A percentile compares a stretch with the other conserved stretches of the same genome.
These are phyloP conservation scores for Mustela nigripes DNA, from an alignment of 2,113 vertebrate genomes.

Conservation along the genomic window DNA sequence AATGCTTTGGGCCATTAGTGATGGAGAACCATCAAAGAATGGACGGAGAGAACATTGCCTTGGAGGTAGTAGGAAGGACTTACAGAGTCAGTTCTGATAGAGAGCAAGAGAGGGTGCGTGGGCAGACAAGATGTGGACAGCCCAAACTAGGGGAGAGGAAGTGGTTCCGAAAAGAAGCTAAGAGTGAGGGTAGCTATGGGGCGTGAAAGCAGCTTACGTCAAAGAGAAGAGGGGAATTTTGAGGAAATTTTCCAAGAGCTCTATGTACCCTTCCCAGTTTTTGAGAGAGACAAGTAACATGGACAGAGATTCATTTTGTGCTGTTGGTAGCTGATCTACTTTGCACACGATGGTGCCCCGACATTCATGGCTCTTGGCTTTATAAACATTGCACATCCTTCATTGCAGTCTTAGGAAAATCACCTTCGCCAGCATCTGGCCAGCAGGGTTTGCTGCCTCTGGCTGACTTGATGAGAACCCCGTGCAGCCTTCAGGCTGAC, in stretches of 20 bases:
- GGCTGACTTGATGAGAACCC: background rate
- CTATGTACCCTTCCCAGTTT: background rate
- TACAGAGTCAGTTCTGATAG: background rate
- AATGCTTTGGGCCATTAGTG: background rate
- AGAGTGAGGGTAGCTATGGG: background rate
- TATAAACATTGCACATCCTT: background rate
- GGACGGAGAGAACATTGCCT: background rate
- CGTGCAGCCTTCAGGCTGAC: background rate
- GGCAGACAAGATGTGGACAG: constrained; percentile 12
- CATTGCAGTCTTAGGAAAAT: background rate
- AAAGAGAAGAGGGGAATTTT: constrained; percentile 32
- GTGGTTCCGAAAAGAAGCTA: background rate
- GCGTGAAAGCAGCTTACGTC: background rate
- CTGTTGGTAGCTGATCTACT: constrained; percentile 1
- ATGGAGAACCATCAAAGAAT: background rate
- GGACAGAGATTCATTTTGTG: background rate
- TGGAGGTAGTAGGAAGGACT: background rate
- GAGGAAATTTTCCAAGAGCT: constrained; percentile 22
- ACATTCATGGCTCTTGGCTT: background rate
- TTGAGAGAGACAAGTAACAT: constrained; percentile 36
- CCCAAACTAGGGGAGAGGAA: background rate
- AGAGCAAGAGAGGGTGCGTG: background rate
- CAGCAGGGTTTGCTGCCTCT: background rate
- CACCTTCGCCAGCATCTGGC: background rate
- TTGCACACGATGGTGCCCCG: background rate